Conservation (phyloP, 2,113 vertebrate genomes). For the Entomyzon cyanotis region DNA sequence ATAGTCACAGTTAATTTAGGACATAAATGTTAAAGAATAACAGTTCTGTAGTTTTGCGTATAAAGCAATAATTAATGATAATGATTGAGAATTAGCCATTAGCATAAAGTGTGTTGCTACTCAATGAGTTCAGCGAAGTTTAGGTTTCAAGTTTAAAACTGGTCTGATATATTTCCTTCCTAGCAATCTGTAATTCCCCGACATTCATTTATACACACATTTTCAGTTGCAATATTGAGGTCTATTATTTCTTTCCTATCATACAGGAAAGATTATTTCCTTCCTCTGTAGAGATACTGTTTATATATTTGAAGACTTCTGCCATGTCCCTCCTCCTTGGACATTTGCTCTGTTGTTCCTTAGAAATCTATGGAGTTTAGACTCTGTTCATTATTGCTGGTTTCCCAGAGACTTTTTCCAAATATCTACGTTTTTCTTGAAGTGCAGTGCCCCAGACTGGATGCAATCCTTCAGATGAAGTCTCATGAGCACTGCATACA, state of each 20-base stretch:
- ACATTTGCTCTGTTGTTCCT: neutral
- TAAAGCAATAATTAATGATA: neutral
- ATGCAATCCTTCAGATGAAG: neutral
- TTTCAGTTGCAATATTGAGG: neutral
- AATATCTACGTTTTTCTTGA: neutral
- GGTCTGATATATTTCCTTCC: neutral
- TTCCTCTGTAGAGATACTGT: neutral
- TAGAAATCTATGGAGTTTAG: neutral
- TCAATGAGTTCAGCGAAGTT: neutral
- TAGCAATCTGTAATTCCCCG: neutral
- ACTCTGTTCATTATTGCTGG: neutral
- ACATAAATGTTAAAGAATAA: neutral
- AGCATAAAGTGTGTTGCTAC: neutral
- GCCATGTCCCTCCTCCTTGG: neutral
- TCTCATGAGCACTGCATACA: neutral
- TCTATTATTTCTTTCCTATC: neutral
- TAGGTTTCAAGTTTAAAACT: neutral
- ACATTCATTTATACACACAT: neutral
- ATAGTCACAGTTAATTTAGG: neutral
- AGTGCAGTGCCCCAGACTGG: neutral
- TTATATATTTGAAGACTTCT: neutral
- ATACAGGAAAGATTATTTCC: neutral
- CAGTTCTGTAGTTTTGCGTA: neutral
- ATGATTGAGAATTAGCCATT: neutral
- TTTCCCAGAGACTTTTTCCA: neutral